Conservation (phyloP, 64 coral and sea anemone genomes). For the Astreopora myriophthalma region DNA sequence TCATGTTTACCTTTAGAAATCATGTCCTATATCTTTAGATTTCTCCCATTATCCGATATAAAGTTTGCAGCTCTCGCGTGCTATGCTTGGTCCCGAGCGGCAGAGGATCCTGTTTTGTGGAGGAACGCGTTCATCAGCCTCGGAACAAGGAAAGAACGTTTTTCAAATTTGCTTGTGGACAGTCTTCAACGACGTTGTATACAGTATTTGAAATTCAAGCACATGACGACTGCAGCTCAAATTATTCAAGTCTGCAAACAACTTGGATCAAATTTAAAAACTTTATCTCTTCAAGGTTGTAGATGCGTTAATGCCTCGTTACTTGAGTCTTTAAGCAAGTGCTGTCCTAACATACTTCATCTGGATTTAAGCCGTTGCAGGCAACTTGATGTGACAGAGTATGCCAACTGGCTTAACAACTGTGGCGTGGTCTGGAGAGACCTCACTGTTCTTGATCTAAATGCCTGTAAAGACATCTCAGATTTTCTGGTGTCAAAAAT, state of each 20-base stretch:
- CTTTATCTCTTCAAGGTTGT: conserved; percentile 68
- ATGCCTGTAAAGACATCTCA: conserved; percentile 69
- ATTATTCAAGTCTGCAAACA: conserved; percentile 85
- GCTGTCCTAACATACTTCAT: conserved; percentile 55
- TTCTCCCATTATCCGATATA: conserved; percentile 66
- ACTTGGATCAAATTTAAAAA: conserved; percentile 42
- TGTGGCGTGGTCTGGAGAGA: not conserved
- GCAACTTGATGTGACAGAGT: conserved; percentile 71
- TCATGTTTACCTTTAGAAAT: conserved; percentile 71
- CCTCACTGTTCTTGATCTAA: conserved; percentile 59
- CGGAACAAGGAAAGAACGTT: conserved; percentile 64
- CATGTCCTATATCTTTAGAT: conserved; percentile 86
- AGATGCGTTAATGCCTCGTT: conserved; percentile 67
- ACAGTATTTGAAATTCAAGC: conserved; percentile 63
- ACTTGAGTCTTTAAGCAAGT: conserved; percentile 15
- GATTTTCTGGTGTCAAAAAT: conserved; percentile 68
- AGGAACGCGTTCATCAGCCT: conserved; percentile 54
- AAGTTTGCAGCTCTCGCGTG: conserved; percentile 75
- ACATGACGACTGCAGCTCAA: conserved; percentile 57
- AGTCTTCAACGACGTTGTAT: conserved; percentile 76
- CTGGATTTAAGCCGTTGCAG: conserved; percentile 80
- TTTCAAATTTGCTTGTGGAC: conserved; percentile 70
- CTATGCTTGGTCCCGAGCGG: conserved; percentile 67
- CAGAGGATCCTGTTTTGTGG: conserved; percentile 87
- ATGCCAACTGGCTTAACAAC: conserved; percentile 60